These are phyloP conservation scores for Axea sp. DNA, from an alignment of 2,888 invertebrate genomes.

Conservation along the genomic window DNA sequence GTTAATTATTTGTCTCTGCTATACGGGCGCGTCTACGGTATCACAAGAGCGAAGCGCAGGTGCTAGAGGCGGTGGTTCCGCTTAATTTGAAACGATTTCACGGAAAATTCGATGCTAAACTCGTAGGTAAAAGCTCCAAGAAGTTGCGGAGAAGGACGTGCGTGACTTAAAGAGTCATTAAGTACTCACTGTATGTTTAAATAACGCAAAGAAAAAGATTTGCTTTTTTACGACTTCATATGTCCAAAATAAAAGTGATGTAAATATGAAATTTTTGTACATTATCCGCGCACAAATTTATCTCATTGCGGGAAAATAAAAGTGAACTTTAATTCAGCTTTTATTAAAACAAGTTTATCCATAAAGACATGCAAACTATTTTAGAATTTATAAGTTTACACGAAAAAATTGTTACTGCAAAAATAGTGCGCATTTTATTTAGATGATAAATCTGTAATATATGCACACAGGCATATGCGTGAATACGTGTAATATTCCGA, in stretches of 20 bases:
- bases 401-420: too few relatives aligned
- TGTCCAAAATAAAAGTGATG: slow-evolving; percentile 28
- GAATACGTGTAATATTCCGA: too few relatives aligned
- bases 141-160: slow-evolving; percentile 38
- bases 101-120: slow-evolving; percentile 70
- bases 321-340: slow-evolving; percentile 19
- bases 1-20: slow-evolving; percentile 66
- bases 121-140: slow-evolving; percentile 60
- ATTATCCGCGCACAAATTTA: slow-evolving; percentile 14
- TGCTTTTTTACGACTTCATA: slow-evolving; percentile 56
- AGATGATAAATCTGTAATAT: too few relatives aligned
- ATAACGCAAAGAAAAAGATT: slow-evolving; percentile 52
- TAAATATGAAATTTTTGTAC: slow-evolving; percentile 47
- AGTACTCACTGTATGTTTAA: slow-evolving; percentile 28
- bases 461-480: too few relatives aligned
- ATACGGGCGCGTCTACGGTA: slow-evolving; percentile 56
- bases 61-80: slow-evolving; percentile 64
- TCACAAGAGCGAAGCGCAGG: slow-evolving; percentile 68
- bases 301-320: slow-evolving; percentile 41
- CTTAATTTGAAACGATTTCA: slow-evolving; percentile 74
- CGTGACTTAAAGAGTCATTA: slow-evolving; percentile 60
- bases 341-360: slow-evolving; percentile 29
- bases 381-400: too few relatives aligned
- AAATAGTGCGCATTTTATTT: too few relatives aligned
- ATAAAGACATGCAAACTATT: too few relatives aligned